These are phyloP conservation scores for Malacoraja senta DNA, from an alignment of 2,797 vertebrate genomes.

Conservation along the genomic window DNA sequence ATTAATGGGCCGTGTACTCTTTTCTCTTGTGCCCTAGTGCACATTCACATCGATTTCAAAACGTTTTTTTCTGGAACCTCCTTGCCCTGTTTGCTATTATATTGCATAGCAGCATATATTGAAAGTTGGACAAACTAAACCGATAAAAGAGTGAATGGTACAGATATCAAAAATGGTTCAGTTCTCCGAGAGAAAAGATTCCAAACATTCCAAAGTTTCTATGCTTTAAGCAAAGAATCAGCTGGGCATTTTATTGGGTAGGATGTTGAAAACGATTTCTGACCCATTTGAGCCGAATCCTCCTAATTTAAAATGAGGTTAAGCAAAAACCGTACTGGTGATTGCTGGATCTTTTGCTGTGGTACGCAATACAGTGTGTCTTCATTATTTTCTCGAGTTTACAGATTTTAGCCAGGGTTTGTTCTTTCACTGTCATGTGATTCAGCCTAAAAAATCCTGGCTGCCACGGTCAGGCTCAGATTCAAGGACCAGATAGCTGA, in stretches of 20 bases:
- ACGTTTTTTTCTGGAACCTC: neutral
- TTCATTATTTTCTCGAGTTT: neutral
- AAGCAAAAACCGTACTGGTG: neutral
- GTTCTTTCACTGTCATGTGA: neutral
- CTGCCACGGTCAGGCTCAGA: neutral
- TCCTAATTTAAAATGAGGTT: neutral
- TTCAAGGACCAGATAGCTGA: neutral
- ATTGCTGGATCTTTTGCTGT: neutral
- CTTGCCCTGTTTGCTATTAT: neutral
- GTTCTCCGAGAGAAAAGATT: neutral
- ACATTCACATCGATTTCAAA: neutral
- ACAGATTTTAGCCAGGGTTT: neutral
- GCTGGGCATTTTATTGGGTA: neutral
- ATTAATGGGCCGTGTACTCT: neutral
- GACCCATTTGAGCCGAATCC: neutral
- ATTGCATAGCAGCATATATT: neutral
- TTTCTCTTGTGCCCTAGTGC: neutral
- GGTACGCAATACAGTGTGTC: neutral
- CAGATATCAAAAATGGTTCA: no score
- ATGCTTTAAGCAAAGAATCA: neutral
- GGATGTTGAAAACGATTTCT: neutral
- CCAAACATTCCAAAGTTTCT: neutral
- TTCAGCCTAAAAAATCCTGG: neutral
- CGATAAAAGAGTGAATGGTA: neutral
- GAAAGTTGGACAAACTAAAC: neutral